These are phyloP conservation scores for Bufotes viridis DNA, from an alignment of 2,797 vertebrate species.

Conservation along the genomic window DNA sequence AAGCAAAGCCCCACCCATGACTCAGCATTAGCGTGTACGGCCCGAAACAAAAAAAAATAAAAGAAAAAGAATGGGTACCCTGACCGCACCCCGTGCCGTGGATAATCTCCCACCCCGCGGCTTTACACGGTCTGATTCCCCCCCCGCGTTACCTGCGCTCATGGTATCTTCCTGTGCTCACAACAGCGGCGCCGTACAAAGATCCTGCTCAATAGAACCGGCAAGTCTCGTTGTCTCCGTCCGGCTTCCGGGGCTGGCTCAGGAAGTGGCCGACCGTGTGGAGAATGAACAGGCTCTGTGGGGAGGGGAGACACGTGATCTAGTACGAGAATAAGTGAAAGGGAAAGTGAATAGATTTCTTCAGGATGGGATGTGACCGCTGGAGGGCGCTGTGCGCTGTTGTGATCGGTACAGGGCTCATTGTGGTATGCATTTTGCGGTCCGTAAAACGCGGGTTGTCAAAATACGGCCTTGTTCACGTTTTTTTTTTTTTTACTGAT, in stretches of 20 bases:
- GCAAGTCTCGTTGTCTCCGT: constrained; percentile 9
- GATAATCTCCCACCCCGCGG: not conserved
- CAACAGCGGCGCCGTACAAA: not conserved
- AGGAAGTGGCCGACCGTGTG: constrained; percentile 17
- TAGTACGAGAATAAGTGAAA: constrained; percentile 8
- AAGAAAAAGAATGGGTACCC: not conserved
- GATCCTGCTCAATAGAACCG: constrained; percentile 4
- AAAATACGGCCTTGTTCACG: too few species aligned
- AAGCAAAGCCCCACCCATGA: constrained; percentile 29
- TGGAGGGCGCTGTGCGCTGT: not conserved
- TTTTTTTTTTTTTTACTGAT: too few species aligned
- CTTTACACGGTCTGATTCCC: not conserved
- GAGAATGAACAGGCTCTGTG: not conserved
- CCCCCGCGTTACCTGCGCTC: constrained; percentile 24
- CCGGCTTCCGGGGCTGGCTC: constrained; percentile 16
- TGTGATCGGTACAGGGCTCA: too few species aligned
- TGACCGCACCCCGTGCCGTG: not conserved
- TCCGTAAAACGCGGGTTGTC: too few species aligned
- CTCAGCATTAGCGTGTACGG: not conserved
- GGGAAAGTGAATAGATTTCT: constrained; percentile 5
- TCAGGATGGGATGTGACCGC: not conserved
- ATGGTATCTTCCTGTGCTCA: constrained; percentile 13
- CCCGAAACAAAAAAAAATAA: not conserved
- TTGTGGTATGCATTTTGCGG: not conserved
- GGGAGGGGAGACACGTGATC: constrained; percentile 28